Evolutionary conservation across 2,797 vertebrate species (phyloP).

Genomic region (Diplodus sargus): DNA sequence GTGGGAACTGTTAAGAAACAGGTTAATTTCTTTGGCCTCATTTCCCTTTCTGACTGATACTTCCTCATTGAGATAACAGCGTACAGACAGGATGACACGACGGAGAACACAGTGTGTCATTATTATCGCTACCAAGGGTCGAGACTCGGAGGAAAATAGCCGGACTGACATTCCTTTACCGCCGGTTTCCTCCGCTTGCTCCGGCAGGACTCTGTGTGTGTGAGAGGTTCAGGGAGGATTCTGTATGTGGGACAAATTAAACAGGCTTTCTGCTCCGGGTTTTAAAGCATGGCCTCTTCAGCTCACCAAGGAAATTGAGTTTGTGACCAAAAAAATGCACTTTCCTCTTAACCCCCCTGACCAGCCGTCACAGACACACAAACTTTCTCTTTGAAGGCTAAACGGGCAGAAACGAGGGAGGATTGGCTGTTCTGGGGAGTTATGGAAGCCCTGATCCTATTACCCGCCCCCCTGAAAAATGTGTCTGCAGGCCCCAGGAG

Average conservation of each 20-base stretch:
- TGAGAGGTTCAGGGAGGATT: conserved; percentile 65
- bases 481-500: conserved; percentile 82
- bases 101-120: conserved; percentile 37
- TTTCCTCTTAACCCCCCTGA: conserved; percentile 80
- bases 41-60: conserved; percentile 55
- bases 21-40: conserved; percentile 67
- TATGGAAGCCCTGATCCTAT: conserved; percentile 88
- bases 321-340: conserved; percentile 84
- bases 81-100: conserved; percentile 43
- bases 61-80: conserved; percentile 46
- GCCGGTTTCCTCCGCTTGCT: conserved; percentile 45
- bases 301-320: conserved; percentile 87
- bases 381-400: conserved; percentile 86
- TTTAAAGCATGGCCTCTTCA: conserved; percentile 82
- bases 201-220: conserved; percentile 56
- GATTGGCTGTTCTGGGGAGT: conserved; percentile 85
- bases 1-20: conserved; percentile 21
- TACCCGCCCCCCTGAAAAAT: conserved; percentile 84
- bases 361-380: conserved; percentile 81
- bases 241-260: conserved; percentile 82
- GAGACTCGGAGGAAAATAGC: conserved; percentile 8
- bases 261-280: conserved; percentile 79
- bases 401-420: conserved; percentile 82
- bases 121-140: conserved; percentile 48
- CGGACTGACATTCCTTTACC: conserved; percentile 12